A percentile compares a stretch with the other conserved stretches of the same genome.
phyloP scores from a whole-genome alignment of 2,797 vertebrate species.

The Emys orbicularis region DNA sequence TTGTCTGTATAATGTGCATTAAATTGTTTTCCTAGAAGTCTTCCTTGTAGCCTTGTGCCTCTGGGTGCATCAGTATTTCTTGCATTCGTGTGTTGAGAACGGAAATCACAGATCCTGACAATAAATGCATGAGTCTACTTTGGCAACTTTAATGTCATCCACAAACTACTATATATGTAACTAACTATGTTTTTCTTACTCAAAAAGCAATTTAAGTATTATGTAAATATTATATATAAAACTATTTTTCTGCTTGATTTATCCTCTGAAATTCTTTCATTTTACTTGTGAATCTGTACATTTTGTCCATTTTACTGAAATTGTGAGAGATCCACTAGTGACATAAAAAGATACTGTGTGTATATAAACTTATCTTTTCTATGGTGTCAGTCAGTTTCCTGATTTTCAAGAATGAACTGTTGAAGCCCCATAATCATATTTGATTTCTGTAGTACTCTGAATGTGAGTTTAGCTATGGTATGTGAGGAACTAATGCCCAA shows the following conservation, averaged over 20 bases:
- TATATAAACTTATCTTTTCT: constrained; percentile 22
- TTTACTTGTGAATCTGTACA: neutral
- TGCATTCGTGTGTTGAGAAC: neutral
- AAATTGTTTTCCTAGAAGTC: neutral
- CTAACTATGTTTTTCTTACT: neutral
- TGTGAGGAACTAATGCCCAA: too few relatives aligned
- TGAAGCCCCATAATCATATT: neutral
- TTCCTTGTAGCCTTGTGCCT: neutral
- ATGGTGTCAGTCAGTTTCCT: neutral
- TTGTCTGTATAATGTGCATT: neutral
- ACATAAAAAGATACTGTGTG: neutral
- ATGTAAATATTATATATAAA: neutral
- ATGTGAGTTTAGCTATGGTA: neutral
- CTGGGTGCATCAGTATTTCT: neutral
- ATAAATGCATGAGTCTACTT: neutral
- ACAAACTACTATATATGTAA: neutral
- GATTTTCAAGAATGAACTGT: neutral
- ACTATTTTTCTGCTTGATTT: neutral
- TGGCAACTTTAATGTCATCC: neutral
- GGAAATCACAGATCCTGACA: neutral
- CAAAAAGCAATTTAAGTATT: too few relatives aligned
- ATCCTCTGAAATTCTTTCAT: neutral
- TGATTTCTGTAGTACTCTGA: neutral
- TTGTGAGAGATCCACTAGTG: constrained; percentile 9
- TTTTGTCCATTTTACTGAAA: neutral